phyloP scores from a whole-genome alignment of 1,140 invertebrate species.

The Triops cancriformis region DNA sequence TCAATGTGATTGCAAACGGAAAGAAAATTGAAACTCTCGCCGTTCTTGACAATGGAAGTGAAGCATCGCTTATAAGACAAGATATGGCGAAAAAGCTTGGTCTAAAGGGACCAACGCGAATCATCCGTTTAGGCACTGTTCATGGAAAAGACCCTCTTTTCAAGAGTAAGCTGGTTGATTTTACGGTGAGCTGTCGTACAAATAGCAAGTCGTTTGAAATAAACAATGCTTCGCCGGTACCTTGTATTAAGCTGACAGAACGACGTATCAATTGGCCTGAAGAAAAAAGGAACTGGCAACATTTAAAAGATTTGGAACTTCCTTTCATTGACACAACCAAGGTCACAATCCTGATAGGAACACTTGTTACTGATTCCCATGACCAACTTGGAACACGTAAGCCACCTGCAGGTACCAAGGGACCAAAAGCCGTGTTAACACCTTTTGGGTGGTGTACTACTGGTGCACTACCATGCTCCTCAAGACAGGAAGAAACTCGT shows the following conservation, averaged over 20 bases:
- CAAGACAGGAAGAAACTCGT: too few relatives aligned
- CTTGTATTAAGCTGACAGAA: neutral
- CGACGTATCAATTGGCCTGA: neutral
- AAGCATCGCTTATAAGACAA: neutral
- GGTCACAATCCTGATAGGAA: too few relatives aligned
- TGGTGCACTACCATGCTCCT: too few relatives aligned
- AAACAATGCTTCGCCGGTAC: neutral
- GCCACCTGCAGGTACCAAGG: too few relatives aligned
- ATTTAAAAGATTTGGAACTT: slow-evolving; percentile 11
- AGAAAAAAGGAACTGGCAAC: neutral
- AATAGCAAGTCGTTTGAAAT: neutral
- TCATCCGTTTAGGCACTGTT: neutral
- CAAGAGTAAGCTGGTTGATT: neutral
- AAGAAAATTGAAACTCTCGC: neutral
- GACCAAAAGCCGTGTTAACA: too few relatives aligned
- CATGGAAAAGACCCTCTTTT: slow-evolving; percentile 20
- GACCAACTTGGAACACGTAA: too few relatives aligned
- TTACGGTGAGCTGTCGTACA: neutral
- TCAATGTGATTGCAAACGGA: neutral
- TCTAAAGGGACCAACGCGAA: neutral
- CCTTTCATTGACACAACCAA: neutral
- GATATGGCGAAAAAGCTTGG: neutral
- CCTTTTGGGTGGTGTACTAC: too few relatives aligned
- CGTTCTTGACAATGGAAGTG: slow-evolving; percentile 8
- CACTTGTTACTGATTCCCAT: too few relatives aligned